Base-by-base conservation (phyloP, 2,888 invertebrate species). In the Lacanobia wlatinum region DNA sequence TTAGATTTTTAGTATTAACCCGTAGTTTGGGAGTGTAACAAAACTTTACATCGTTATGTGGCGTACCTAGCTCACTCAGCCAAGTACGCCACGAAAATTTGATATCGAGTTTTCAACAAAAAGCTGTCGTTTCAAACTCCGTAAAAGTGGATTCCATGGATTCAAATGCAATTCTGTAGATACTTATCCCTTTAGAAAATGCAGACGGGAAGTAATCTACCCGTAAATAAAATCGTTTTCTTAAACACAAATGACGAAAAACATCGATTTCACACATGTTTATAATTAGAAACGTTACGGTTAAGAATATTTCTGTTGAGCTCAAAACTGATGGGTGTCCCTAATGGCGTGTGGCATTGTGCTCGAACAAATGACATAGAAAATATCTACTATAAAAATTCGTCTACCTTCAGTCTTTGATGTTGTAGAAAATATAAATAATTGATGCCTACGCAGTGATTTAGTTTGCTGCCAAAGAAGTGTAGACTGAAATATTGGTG, bases 311-410 rank as follows among this genome's bases (percentile, higher is more conserved):
- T 71, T 77, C 64, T 67, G 58, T 70, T 53, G n/a, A 23, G 38
- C 48, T 70, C 40, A 48, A n/a, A 65, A 69, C 77, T 66, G 69
- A 77, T 68, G 62, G 60, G 23, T 52, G 40, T 61, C 68, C 59
- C 40, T 71, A 84, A 86, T 84, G 79, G 79, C 55, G 74, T 68
- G 83, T 72, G 70, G 65, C 67, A 74, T 78, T 84, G 72, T 66
- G 56, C 58, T 52, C 43, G 71, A 70, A 75, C 60, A 78, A 63
- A 83, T 78, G 74, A 76, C 71, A 76, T 79, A 80, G 75, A 76
- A 79, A 75, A 77, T 73, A 50, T n/a, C 1, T 14, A 43, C 56
- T 73, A 76, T 71, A 77, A 78, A 62, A 71, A 59, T 23, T 50
- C 62, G 40, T 72, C 53, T 61, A 5, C 52, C 50, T 48, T 58